Percentiles rank a stretch among this genome's conserved stretches.
These are phyloP conservation scores for Vultur gryphus DNA, from an alignment of 2,797 vertebrate genomes.

Conservation along the genomic window DNA sequence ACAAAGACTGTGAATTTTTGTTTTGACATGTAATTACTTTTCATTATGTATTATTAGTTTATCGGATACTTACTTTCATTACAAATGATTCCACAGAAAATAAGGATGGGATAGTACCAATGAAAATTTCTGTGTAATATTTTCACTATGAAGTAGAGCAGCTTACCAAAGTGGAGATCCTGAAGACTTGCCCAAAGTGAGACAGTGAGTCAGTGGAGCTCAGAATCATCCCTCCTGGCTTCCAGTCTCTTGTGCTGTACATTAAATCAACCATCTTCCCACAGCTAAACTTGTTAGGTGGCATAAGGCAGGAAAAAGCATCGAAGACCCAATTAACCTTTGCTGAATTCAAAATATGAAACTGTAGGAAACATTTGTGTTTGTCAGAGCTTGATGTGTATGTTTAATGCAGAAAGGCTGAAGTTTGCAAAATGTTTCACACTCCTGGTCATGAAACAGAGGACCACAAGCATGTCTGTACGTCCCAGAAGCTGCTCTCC, in stretches of 20 bases:
- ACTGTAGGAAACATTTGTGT: background rate
- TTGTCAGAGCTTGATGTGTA: background rate
- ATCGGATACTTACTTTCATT: background rate
- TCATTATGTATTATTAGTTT: background rate
- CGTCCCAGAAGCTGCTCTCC: background rate
- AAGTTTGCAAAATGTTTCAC: background rate
- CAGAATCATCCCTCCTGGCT: background rate
- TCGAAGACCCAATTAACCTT: background rate
- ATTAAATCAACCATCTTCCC: background rate
- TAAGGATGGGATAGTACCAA: background rate
- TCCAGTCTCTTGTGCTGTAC: background rate
- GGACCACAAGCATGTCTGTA: background rate
- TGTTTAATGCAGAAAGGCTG: fast-evolving
- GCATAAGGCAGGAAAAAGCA: background rate
- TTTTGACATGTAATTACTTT: background rate
- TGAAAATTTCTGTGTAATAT: background rate
- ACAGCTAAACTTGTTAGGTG: background rate
- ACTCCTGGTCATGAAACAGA: background rate
- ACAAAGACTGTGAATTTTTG: background rate
- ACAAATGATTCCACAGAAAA: background rate
- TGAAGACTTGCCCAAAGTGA: background rate
- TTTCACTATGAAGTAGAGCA: background rate
- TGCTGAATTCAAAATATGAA: background rate
- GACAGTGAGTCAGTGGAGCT: background rate
- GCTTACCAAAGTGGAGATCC: background rate